Base-by-base conservation (phyloP, 2,797 vertebrate species). In the Syngnathus acus region DNA sequence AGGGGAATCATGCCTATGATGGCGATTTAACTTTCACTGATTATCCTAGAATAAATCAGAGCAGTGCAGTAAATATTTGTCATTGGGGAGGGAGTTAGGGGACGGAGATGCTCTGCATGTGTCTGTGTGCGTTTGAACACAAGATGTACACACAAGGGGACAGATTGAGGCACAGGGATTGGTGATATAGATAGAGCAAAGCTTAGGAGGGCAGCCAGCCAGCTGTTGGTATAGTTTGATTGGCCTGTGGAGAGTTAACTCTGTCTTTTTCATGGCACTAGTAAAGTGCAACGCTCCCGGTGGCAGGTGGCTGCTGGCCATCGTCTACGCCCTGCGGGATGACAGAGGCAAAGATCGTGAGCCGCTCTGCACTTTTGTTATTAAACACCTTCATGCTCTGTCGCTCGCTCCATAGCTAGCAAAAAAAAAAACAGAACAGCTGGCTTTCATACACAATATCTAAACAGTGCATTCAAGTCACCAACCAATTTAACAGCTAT, bases 201-300 rank as follows among this genome's bases (percentile, higher is more conserved):
- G 65, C 38, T 43, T 23, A 26, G 40, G 21, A 32, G 39, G 38
- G 85, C 91, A 90, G 88, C 80, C 85, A 81, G 89, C 92, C 93
- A 94, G 92, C 92, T 95, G 93, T 82, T 92, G 73, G 82, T 84
- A 81, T 72, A 82, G 70, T 85, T 89, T 87, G 88, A 90, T 89
- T 90, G 87, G 88, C 82, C 90, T 84, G 82, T 72, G 68, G 90
- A 90, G 91, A 92, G 68, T 70, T 75, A 81, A 80, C 85, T 85
- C 83, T 87, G 84, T 87, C 82, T 88, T 85, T 32, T 86, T 87
- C 86, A 84, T 78, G 86, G 79, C 84, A 79, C 75, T 84, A 82
- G 86, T 90, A 86, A 85, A 92, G 91, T 88, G 77, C 78, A 72
- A 80, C 68, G 82, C 76, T 91, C 72, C 71, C 68, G 72, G 75